Evolutionary conservation across 2,113 vertebrate genomes (phyloP).

Genomic region (Pleuronectes platessa): DNA sequence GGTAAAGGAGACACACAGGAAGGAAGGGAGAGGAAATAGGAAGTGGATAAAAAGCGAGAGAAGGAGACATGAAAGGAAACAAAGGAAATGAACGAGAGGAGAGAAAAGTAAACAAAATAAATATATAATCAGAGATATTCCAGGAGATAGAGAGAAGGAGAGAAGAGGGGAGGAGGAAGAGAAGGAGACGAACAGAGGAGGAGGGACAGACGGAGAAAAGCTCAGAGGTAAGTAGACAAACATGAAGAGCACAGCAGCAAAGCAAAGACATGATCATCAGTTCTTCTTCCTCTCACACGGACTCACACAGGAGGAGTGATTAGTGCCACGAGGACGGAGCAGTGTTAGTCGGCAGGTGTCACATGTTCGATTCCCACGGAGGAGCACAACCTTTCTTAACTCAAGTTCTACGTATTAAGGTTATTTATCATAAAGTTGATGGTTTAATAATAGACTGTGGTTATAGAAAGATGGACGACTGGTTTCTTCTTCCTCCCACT

Average conservation of each 20-base stretch:
- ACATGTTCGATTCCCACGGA: no score
- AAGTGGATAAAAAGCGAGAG: background rate
- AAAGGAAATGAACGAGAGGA: constrained; percentile 6
- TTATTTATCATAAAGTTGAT: no score
- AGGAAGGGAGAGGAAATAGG: background rate
- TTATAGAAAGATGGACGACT: no score
- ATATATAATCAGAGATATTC: constrained; percentile 37
- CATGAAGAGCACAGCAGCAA: constrained; percentile 45
- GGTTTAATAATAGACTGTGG: no score
- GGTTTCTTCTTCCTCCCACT: no score
- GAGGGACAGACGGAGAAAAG: constrained; percentile 66
- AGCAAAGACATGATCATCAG: constrained; percentile 42
- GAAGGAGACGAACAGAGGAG: constrained; percentile 20
- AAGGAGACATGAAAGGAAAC: background rate
- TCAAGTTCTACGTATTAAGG: no score
- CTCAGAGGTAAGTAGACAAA: constrained; percentile 74
- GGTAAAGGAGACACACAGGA: background rate
- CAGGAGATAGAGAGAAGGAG: constrained; percentile 8
- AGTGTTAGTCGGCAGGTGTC: constrained; percentile 37
- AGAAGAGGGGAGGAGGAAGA: constrained; percentile 16
- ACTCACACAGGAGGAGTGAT: constrained; percentile 38
- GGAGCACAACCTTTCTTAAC: no score
- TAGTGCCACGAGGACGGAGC: constrained; percentile 38
- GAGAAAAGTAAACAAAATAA: constrained; percentile 31
- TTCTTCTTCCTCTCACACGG: constrained; percentile 27